Conservation (phyloP, 1,140 invertebrate genomes). For the Apocrypta bakeri region DNA sequence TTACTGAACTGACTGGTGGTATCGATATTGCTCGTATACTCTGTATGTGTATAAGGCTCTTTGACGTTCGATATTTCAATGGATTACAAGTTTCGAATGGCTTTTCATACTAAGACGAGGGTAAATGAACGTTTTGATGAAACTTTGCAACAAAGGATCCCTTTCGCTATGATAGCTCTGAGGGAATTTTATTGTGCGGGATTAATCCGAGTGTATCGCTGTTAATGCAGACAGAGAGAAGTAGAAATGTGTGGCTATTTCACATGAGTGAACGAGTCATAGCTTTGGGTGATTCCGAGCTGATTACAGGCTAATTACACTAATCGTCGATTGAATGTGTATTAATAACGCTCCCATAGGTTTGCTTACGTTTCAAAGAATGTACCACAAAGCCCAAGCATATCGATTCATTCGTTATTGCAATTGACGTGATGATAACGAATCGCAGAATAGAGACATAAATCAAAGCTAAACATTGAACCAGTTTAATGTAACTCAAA, state of each 20-base stretch:
- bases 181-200: too few relatives aligned
- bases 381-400: neutral
- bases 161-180: neutral
- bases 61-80: neutral
- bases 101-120: neutral
- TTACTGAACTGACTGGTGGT: neutral
- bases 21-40: neutral
- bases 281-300: too few relatives aligned
- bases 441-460: too few relatives aligned
- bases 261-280: neutral
- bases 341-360: neutral
- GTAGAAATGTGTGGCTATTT: neutral
- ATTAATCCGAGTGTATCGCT: too few relatives aligned
- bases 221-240: too few relatives aligned
- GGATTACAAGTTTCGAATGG: constrained; percentile 10
- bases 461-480: too few relatives aligned
- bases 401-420: too few relatives aligned
- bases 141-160: neutral
- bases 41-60: neutral
- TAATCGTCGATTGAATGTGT: neutral
- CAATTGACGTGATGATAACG: too few relatives aligned
- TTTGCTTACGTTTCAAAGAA: neutral
- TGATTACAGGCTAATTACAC: neutral
- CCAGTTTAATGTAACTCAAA: too few relatives aligned
- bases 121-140: constrained; percentile 6